Evolutionary conservation across 2,113 vertebrate species (phyloP).

Genomic region (Saguinus imperator): DNA sequence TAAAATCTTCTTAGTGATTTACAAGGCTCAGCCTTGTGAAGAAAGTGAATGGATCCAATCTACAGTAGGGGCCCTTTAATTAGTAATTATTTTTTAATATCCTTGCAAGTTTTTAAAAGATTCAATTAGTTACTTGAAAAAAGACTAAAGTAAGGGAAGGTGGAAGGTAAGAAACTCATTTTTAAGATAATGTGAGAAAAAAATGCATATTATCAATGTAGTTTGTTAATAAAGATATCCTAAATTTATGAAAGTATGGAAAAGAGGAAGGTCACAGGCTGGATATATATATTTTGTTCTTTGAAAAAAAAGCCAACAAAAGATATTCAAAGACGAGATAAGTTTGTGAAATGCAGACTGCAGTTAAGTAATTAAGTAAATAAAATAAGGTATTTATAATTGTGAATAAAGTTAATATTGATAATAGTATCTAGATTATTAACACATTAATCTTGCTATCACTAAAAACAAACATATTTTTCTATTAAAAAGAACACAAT

Average conservation of each 20-base stretch:
- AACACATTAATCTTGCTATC: conserved; percentile 11
- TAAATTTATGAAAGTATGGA: not conserved
- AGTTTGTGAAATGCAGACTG: not conserved
- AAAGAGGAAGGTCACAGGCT: not conserved
- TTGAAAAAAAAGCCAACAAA: not conserved
- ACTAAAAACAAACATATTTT: conserved; percentile 41
- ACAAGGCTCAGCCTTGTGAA: not conserved
- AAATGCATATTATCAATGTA: not conserved
- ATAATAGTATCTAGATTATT: not conserved
- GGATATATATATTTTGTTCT: not conserved
- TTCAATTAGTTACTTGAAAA: not conserved
- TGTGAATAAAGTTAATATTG: not conserved
- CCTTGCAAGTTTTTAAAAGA: not conserved
- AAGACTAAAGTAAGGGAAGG: not conserved
- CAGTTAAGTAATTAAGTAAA: not conserved
- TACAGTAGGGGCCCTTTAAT: not conserved
- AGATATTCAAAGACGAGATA: not conserved
- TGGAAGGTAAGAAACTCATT: not conserved
- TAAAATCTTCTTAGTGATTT: not conserved
- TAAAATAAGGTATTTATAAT: not conserved
- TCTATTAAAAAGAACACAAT: conserved; percentile 18
- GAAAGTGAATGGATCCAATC: not conserved
- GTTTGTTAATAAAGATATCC: not conserved
- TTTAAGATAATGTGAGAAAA: not conserved
- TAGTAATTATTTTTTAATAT: conserved; percentile 21